phyloP scores from a whole-genome alignment of 2,113 vertebrate species.

The Pipra filicauda region DNA sequence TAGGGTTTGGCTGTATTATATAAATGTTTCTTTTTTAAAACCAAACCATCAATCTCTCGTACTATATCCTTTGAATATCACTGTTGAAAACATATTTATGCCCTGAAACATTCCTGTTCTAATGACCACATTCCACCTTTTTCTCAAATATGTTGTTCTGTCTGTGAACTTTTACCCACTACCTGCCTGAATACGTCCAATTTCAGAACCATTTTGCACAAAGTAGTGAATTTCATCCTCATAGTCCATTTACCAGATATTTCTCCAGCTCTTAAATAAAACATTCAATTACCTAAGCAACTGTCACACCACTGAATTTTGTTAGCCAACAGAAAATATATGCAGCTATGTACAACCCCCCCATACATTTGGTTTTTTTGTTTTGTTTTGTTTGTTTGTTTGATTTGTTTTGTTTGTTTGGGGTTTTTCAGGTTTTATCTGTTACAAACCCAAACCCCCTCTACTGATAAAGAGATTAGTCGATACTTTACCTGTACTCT shows the following conservation, averaged over 20 bases:
- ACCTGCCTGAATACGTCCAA: not conserved
- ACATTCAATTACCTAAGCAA: conserved; percentile 24
- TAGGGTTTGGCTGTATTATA: not conserved
- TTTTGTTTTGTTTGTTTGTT: not conserved
- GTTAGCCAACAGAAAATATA: not conserved
- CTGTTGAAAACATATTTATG: not conserved
- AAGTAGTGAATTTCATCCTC: not conserved
- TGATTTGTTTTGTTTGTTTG: not conserved
- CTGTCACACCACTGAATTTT: not conserved
- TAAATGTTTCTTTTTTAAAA: conserved; percentile 9
- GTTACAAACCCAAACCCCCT: not conserved
- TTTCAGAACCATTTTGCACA: not conserved
- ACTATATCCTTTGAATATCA: not conserved
- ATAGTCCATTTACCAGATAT: not conserved
- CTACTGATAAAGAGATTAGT: not conserved
- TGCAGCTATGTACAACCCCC: not conserved
- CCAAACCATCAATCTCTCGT: not conserved
- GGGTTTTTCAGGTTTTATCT: not conserved
- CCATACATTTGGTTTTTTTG: not conserved
- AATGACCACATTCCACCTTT: not conserved
- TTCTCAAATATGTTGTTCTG: not conserved
- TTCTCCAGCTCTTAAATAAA: conserved; percentile 43
- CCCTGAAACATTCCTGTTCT: not conserved
- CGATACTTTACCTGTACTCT: not conserved
- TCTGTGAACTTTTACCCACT: not conserved